These are phyloP conservation scores for Emesis castigata DNA, from an alignment of 2,888 invertebrate species.

Conservation along the genomic window DNA sequence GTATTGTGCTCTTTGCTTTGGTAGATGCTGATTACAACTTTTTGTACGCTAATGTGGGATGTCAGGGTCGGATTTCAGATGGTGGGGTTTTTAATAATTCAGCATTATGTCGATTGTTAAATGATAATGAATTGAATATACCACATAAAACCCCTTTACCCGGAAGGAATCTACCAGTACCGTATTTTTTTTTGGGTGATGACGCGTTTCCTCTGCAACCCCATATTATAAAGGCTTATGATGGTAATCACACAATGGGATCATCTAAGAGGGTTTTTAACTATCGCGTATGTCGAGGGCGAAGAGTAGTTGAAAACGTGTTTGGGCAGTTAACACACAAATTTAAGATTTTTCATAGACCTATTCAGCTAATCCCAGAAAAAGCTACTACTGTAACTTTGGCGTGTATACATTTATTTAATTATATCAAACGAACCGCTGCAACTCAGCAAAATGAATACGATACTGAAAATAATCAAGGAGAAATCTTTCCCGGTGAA, in stretches of 20 bases:
- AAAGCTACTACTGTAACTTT: conserved; percentile 38
- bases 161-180: conserved; percentile 43
- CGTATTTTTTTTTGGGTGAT: conserved; percentile 53
- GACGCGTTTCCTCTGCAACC: conserved; percentile 51
- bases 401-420: conserved; percentile 37
- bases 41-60: conserved; percentile 48
- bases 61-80: conserved; percentile 59
- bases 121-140: conserved; percentile 57
- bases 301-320: conserved; percentile 67
- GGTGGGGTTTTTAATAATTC: conserved; percentile 57
- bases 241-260: conserved; percentile 42
- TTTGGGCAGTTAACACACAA: conserved; percentile 62
- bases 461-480: conserved; percentile 58
- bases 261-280: conserved; percentile 60
- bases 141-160: conserved; percentile 58
- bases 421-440: conserved; percentile 21
- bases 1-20: conserved; percentile 38
- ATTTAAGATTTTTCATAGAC: conserved; percentile 46
- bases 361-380: conserved; percentile 29
- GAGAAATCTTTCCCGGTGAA: conserved; percentile 42
- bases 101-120: conserved; percentile 39
- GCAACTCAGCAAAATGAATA: conserved; percentile 49
- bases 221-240: conserved; percentile 62
- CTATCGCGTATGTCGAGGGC: conserved; percentile 35
- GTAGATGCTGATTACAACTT: conserved; percentile 54